Evolutionary conservation across 2,888 invertebrate species (phyloP).

Genomic region (Volucella inanis): DNA sequence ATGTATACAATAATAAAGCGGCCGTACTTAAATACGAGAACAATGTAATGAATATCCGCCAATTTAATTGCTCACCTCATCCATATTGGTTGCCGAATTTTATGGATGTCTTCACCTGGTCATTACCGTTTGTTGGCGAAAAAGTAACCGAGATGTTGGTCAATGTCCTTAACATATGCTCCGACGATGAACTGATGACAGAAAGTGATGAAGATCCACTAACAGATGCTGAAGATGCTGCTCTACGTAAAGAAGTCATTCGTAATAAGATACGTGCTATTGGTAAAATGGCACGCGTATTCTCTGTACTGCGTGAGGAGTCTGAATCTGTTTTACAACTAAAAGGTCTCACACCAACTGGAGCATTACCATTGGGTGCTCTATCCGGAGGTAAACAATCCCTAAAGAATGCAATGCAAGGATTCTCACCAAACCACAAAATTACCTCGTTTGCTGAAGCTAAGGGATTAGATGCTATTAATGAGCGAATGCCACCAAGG

Average conservation of each 20-base stretch:
- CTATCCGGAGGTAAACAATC: slow-evolving; percentile 98
- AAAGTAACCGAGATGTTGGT: slow-evolving; percentile 99
- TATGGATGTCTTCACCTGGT: slow-evolving; percentile 99
- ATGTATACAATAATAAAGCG: slow-evolving; percentile 99
- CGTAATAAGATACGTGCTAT: slow-evolving; percentile 99
- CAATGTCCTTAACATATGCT: slow-evolving; percentile 99
- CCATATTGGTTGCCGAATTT: slow-evolving; percentile 99
- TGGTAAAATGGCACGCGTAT: slow-evolving; percentile 99
- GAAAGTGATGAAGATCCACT: slow-evolving; percentile 92
- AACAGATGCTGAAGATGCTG: slow-evolving; percentile 90
- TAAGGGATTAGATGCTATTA: slow-evolving; percentile 98
- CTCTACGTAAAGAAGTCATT: slow-evolving; percentile 99
- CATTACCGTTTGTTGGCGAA: slow-evolving; percentile 99
- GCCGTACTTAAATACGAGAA: slow-evolving; percentile 99
- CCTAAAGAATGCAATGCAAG: slow-evolving; percentile 96
- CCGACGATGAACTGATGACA: slow-evolving; percentile 98
- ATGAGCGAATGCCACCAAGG: slow-evolving; percentile 99
- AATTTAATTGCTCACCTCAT: slow-evolving; percentile 99
- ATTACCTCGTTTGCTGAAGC: slow-evolving; percentile 99
- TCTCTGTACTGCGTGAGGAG: slow-evolving; percentile 99
- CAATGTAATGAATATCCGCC: slow-evolving; percentile 99
- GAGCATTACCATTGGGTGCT: slow-evolving; percentile 97
- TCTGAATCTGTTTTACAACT: slow-evolving; percentile 99
- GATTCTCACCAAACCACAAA: slow-evolving; percentile 98
- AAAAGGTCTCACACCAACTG: slow-evolving; percentile 99